Percentiles rank a stretch among this genome's conserved stretches.
Evolutionary conservation across 1,140 invertebrate species (phyloP).

Genomic region (Bombyx mandarina): DNA sequence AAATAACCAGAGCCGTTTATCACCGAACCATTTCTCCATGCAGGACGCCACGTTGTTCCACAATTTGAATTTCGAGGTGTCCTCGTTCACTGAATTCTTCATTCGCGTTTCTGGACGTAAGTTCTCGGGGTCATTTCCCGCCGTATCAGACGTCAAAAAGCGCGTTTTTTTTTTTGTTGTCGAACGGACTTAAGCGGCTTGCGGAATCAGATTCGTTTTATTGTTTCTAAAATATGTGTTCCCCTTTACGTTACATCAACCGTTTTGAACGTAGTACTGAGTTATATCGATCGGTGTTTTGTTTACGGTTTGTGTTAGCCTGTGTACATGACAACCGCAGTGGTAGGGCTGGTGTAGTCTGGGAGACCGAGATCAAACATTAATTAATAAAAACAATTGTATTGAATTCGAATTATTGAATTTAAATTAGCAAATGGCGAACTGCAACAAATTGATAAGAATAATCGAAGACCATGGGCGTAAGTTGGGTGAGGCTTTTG

Average conservation of each 20-base stretch:
- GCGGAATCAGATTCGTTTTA: not conserved
- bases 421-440: no score
- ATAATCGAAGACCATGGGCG: no score
- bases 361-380: conserved; percentile 8
- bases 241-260: conserved; percentile 29
- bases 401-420: not conserved
- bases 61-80: conserved; percentile 42
- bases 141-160: conserved; percentile 28
- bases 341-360: conserved; percentile 36
- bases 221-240: conserved; percentile 15
- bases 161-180: conserved; percentile 4
- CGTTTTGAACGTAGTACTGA: conserved; percentile 43
- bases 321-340: conserved; percentile 67
- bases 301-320: conserved; percentile 62
- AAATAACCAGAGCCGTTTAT: conserved; percentile 88
- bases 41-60: conserved; percentile 70
- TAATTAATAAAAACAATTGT: conserved; percentile 4
- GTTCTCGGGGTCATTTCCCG: conserved; percentile 37
- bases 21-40: conserved; percentile 92
- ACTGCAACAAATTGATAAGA: no score
- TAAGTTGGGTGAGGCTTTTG: no score
- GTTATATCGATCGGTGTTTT: conserved; percentile 62
- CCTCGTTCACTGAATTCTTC: conserved; percentile 30
- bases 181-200: not conserved
- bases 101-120: conserved; percentile 42